phyloP scores from a whole-genome alignment of 2,113 vertebrate genomes.

The Sterna hirundo region DNA sequence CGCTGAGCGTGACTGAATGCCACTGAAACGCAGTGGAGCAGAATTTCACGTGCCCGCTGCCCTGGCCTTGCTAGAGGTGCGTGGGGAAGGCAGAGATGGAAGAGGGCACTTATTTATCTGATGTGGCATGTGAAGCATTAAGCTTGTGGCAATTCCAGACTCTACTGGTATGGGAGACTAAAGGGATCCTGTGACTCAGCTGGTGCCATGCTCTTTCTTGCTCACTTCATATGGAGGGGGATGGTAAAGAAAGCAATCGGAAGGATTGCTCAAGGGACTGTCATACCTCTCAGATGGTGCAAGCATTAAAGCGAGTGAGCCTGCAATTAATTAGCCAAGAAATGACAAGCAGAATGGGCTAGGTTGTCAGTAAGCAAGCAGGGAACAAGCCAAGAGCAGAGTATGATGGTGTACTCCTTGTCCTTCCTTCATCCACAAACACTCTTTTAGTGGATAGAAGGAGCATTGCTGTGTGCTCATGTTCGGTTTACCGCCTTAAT shows the following conservation, averaged over 20 bases:
- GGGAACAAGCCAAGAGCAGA: not conserved
- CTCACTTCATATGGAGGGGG: not conserved
- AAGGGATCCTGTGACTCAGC: slow-evolving; percentile 25
- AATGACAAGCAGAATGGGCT: not conserved
- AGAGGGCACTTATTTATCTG: not conserved
- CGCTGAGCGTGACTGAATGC: not conserved
- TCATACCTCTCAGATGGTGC: not conserved
- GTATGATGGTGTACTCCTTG: not conserved
- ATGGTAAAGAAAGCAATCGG: not conserved
- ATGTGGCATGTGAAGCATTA: not conserved
- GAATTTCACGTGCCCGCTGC: not conserved
- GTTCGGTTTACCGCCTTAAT: not conserved
- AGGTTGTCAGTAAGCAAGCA: not conserved
- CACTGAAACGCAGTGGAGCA: not conserved
- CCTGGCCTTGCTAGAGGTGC: not conserved
- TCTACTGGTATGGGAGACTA: not conserved
- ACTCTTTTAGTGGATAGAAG: not conserved
- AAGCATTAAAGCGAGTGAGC: not conserved
- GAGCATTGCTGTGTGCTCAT: not conserved
- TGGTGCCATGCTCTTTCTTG: not conserved
- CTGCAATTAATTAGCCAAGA: not conserved
- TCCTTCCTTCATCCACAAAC: not conserved
- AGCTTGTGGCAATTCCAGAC: not conserved
- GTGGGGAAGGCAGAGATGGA: not conserved
- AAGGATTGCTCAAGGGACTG: not conserved